A percentile compares a stretch with the other conserved stretches of the same genome.
Conservation (phyloP, 2,113 vertebrate genomes). For the Aplodontia rufa region DNA sequence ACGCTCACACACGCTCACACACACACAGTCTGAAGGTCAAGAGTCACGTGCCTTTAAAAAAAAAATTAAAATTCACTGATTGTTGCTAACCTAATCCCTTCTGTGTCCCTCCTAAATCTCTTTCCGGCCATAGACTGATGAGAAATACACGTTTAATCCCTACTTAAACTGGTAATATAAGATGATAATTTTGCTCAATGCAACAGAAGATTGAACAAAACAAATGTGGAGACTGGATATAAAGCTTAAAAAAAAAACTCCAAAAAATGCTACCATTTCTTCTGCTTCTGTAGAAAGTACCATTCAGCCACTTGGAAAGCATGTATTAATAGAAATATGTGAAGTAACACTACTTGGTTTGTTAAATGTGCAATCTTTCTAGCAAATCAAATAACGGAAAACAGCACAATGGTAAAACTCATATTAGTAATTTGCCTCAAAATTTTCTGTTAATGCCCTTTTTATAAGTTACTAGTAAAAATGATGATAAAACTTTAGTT, state of each 20-base stretch:
- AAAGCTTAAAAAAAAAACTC: slow-evolving; percentile 45
- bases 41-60: background rate
- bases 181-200: slow-evolving; percentile 23
- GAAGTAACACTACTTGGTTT: background rate
- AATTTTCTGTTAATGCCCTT: slow-evolving; percentile 13
- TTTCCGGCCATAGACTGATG: slow-evolving; percentile 3
- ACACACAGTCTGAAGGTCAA: background rate
- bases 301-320: background rate
- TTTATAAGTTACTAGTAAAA: slow-evolving; percentile 11
- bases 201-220: slow-evolving; percentile 21
- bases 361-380: slow-evolving; percentile 26
- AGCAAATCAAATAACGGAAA: slow-evolving; percentile 40
- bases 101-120: background rate
- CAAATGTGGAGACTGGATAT: background rate
- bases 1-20: too few relatives aligned
- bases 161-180: slow-evolving; percentile 36
- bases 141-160: slow-evolving; percentile 34
- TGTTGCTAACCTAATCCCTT: slow-evolving; percentile 60
- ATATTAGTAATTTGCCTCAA: background rate
- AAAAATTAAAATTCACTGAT: slow-evolving; percentile 57
- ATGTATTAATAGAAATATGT: background rate
- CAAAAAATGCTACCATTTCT: background rate
- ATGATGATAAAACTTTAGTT: background rate
- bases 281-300: background rate
- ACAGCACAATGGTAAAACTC: background rate